These are phyloP conservation scores for Pteropus rufus DNA, from an alignment of 2,797 vertebrate species.

Conservation along the genomic window DNA sequence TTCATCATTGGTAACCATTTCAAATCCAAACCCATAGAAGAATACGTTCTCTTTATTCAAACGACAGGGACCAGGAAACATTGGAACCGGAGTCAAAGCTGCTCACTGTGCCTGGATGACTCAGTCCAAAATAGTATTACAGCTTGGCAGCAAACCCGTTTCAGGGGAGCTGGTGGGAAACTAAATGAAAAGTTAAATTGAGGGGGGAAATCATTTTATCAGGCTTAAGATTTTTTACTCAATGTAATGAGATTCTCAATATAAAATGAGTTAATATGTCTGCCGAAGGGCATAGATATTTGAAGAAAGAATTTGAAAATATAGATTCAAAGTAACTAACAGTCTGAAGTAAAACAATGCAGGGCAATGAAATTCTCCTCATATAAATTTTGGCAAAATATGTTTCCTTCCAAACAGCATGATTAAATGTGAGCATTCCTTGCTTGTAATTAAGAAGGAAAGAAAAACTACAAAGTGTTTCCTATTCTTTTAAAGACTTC, in stretches of 20 bases:
- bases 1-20: not conserved
- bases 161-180: constrained; percentile 50
- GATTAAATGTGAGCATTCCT: constrained; percentile 30
- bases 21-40: constrained; percentile 31
- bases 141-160: constrained; percentile 47
- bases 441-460: constrained; percentile 21
- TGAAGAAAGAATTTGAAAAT: constrained; percentile 47
- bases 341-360: constrained; percentile 36
- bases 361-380: constrained; percentile 8
- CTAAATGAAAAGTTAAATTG: constrained; percentile 54
- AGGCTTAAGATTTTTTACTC: constrained; percentile 39
- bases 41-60: constrained; percentile 41
- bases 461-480: not conserved
- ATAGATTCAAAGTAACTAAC: not conserved
- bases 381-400: not conserved
- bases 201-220: constrained; percentile 51
- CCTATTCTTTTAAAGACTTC: constrained; percentile 29
- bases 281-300: constrained; percentile 46
- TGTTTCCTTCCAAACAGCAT: constrained; percentile 12
- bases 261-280: constrained; percentile 55
- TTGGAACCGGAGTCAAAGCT: constrained; percentile 30
- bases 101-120: constrained; percentile 38
- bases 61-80: not conserved
- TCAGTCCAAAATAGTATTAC: constrained; percentile 49
- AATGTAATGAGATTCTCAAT: constrained; percentile 51